Percentiles rank a stretch among this genome's conserved stretches.
phyloP scores from a whole-genome alignment of 2,113 vertebrate genomes.

The Sialia sialis region DNA sequence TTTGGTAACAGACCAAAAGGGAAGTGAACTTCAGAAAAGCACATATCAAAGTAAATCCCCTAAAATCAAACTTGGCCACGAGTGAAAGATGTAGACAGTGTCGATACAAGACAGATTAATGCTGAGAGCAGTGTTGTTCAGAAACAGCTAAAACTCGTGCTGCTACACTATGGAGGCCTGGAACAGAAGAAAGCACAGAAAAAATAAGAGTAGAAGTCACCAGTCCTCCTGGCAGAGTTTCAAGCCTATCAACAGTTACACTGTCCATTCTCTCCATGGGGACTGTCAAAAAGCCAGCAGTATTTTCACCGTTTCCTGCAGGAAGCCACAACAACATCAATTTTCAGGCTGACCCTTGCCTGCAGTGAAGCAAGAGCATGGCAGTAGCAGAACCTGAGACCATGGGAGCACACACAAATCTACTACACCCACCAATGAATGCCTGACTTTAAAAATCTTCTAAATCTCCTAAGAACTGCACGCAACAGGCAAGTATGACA shows the following conservation, averaged over 20 bases:
- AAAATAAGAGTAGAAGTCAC: neutral
- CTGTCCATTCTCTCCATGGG: neutral
- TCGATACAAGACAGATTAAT: neutral
- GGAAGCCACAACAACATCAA: neutral
- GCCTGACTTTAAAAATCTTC: neutral
- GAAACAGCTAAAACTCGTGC: neutral
- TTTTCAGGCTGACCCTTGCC: neutral
- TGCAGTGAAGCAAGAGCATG: neutral
- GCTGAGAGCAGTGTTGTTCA: neutral
- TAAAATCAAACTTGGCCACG: neutral
- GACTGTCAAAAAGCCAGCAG: neutral
- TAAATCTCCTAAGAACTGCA: neutral
- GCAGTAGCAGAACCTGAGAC: neutral
- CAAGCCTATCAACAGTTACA: neutral
- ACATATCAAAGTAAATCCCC: neutral
- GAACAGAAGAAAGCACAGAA: neutral
- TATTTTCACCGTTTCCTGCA: slow-evolving; percentile 11
- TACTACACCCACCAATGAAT: neutral
- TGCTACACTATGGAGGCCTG: neutral
- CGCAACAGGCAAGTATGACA: neutral
- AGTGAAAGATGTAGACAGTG: rapidly evolving
- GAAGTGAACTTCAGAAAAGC: neutral
- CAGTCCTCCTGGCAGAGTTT: neutral
- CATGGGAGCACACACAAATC: neutral
- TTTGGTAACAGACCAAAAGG: neutral